A percentile compares a stretch with the other conserved stretches of the same genome.
Evolutionary conservation across 2,888 invertebrate species (phyloP).

Genomic region (Melanostoma scalare): DNA sequence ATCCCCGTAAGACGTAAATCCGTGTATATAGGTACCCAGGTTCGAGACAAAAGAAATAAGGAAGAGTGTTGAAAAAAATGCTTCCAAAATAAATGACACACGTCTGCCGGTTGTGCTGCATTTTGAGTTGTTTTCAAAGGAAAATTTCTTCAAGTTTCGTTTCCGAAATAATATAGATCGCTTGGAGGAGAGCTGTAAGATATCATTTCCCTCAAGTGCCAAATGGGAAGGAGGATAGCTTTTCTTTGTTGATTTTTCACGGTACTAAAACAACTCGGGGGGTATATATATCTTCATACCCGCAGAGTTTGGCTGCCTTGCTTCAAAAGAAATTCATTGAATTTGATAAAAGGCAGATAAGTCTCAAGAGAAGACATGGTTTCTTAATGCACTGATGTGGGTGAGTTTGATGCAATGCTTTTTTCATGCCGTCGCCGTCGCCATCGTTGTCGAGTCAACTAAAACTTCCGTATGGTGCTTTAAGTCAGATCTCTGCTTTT

Average conservation of each 20-base stretch:
- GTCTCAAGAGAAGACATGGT: too few species aligned
- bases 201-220: constrained; percentile 4
- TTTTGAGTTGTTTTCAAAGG: constrained; percentile 51
- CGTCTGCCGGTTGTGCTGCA: constrained; percentile 55
- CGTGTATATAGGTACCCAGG: too few species aligned
- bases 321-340: too few species aligned
- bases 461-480: too few species aligned
- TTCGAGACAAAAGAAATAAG: constrained; percentile 22
- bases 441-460: too few species aligned
- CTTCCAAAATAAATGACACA: constrained; percentile 63
- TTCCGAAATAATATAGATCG: constrained; percentile 31
- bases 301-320: neutral
- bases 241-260: neutral
- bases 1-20: neutral
- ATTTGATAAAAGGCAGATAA: too few species aligned
- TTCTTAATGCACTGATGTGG: too few species aligned
- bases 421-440: too few species aligned
- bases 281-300: neutral
- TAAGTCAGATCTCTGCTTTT: too few species aligned
- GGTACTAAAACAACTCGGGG: neutral
- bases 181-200: constrained; percentile 4
- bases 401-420: too few species aligned
- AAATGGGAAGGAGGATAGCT: neutral
- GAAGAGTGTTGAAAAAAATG: constrained; percentile 40
- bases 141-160: constrained; percentile 42